These are phyloP conservation scores for Cantharis rufa DNA, from an alignment of 2,888 invertebrate genomes.

Conservation along the genomic window DNA sequence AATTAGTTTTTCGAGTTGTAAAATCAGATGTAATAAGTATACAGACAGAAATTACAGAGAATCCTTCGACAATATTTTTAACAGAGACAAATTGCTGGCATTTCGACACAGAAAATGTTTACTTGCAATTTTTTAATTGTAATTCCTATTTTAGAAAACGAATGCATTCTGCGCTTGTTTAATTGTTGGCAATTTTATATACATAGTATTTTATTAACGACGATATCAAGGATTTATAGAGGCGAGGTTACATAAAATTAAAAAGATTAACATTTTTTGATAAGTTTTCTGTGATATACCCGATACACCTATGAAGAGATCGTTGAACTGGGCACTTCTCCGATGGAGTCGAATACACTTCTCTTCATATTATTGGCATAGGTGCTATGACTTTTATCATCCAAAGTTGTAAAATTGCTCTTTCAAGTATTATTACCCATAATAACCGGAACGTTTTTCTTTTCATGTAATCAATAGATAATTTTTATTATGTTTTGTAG, in stretches of 20 bases:
- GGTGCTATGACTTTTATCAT: not conserved
- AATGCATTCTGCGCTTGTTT: not conserved
- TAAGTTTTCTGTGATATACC: not conserved
- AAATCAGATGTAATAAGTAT: not conserved
- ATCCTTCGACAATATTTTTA: not conserved
- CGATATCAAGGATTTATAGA: not conserved
- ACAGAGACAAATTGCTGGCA: not conserved
- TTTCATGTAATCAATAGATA: slow-evolving; percentile 9
- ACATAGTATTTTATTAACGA: not conserved
- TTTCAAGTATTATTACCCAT: slow-evolving; percentile 6
- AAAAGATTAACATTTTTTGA: not conserved
- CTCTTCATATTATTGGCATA: not conserved
- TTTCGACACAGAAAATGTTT: not conserved
- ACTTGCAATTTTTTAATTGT: not conserved
- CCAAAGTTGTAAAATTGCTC: not conserved
- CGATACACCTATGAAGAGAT: not conserved
- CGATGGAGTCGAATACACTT: not conserved
- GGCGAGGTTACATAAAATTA: not conserved
- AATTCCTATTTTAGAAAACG: not conserved
- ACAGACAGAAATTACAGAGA: not conserved
- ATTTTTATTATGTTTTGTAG: slow-evolving; percentile 11
- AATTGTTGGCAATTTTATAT: not conserved
- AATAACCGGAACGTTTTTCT: slow-evolving; percentile 12
- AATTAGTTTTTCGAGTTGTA: not conserved
- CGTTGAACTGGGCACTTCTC: not conserved